Evolutionary conservation across 1,140 invertebrate genomes (phyloP), one percentile per base, ranked within the genome.

Genomic region (Coelopa frigida): DNA sequence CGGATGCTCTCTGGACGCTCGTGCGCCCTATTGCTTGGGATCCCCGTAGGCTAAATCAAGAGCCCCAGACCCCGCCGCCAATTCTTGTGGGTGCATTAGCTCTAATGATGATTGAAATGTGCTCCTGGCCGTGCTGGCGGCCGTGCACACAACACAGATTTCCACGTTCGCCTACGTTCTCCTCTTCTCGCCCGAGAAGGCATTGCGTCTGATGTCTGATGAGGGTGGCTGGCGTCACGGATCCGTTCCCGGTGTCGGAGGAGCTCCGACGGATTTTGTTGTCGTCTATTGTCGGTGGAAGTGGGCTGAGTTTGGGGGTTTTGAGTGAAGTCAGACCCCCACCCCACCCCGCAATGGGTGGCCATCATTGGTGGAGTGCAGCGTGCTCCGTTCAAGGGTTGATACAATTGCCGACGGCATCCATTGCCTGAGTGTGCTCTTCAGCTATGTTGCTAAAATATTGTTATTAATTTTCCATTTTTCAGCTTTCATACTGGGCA

Each of bases 11-110:
- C 18, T 18, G 4, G 6, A 29, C 40, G 40, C 40, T 42, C 40
- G 24, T 18, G n/a, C n/a, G 26, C 40, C 18, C 32, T 42, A 29
- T 42, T 17, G 18, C 40, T 42, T 17, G 15, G 40, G 32, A 42
- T 29, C 32, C 40, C 40, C 23, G 15, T 40, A 22, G 21, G 26
- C 42, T 32, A 49, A 49, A 49, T 44, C 40, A 44, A 49, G 47
- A 49, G 47, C 47, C 41, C 20, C 6, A 37, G 20, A 21, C 18
- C 14, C 4, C 55, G 55, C 55, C 55, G 55, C 58, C 59, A 64
- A 67, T 67, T 63, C 59, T 62, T 67, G 64, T 67, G 64, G 64
- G 64, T 67, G 67, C 59, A 67, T 67, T 67, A 67, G 62, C 53
- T 48, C 63, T 67, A 67, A 67, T 67, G 63, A 67, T 67, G 63